Evolutionary conservation across 2,888 invertebrate genomes (phyloP).

Genomic region (Boloria selene): DNA sequence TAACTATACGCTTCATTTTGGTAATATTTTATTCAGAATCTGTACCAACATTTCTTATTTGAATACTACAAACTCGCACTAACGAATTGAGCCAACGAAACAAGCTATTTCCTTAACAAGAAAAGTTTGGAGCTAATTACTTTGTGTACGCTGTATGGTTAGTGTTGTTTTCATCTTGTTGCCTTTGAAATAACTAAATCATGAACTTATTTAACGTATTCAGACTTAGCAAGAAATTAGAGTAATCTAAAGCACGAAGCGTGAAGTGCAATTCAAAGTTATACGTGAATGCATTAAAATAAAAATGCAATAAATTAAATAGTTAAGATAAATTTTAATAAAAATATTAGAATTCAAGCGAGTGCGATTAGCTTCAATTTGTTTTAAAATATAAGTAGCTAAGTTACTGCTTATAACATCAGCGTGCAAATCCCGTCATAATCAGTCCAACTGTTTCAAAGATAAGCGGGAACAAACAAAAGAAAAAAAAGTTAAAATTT

Average conservation of each 20-base stretch:
- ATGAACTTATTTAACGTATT: constrained; percentile 17
- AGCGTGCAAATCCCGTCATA: too few species aligned
- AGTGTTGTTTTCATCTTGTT: constrained; percentile 16
- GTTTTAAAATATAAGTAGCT: too few species aligned
- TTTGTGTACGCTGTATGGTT: constrained; percentile 22
- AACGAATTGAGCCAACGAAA: constrained; percentile 12
- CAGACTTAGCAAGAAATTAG: constrained; percentile 6
- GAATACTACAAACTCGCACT: constrained; percentile 15
- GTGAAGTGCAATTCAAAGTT: constrained; percentile 4
- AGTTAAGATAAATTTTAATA: too few species aligned
- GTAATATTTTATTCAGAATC: constrained; percentile 3
- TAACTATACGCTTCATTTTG: neutral
- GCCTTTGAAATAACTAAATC: constrained; percentile 25
- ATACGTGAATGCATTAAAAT: constrained; percentile 1
- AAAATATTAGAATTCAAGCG: too few species aligned
- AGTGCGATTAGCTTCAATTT: too few species aligned
- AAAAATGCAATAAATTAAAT: too few species aligned
- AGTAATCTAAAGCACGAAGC: constrained; percentile 2
- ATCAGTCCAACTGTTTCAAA: too few species aligned
- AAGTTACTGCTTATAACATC: too few species aligned
- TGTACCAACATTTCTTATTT: constrained; percentile 1
- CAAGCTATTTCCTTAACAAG: constrained; percentile 26
- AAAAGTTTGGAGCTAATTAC: constrained; percentile 27
- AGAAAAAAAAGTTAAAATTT: too few species aligned
- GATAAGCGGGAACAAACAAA: too few species aligned